A percentile compares a stretch with the other conserved stretches of the same genome.
Evolutionary conservation across 1,140 invertebrate species (phyloP).

Genomic region (Dendroctonus valens): DNA sequence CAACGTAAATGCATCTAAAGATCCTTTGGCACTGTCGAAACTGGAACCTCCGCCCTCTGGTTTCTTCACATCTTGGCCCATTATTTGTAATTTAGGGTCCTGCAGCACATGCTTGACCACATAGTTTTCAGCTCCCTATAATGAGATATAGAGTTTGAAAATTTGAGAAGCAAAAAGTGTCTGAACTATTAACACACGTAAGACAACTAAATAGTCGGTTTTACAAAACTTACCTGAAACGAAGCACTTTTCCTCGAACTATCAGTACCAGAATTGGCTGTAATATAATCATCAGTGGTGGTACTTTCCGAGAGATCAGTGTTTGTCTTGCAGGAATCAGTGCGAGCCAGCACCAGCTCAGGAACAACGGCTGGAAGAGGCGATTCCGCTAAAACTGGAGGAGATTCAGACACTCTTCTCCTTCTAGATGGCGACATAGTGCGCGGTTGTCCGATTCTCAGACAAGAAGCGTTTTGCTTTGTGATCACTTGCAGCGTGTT

Average conservation of each 20-base stretch:
- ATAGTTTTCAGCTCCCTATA: background rate
- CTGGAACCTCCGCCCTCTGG: conserved; percentile 3
- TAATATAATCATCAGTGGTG: conserved; percentile 85
- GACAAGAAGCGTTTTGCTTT: background rate
- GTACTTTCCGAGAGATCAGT: conserved; percentile 80
- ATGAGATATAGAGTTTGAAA: too few relatives aligned
- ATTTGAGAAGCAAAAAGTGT: too few relatives aligned
- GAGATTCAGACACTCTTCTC: conserved; percentile 16
- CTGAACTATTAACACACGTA: too few relatives aligned
- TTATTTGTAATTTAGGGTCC: background rate
- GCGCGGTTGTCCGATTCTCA: conserved; percentile 6
- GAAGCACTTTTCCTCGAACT: conserved; percentile 55
- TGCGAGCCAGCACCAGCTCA: conserved; percentile 55
- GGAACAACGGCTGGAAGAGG: conserved; percentile 45
- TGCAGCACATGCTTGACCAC: background rate
- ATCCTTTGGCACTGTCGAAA: conserved; percentile 37
- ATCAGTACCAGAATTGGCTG: conserved; percentile 72
- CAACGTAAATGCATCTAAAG: conserved; percentile 9
- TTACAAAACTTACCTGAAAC: conserved; percentile 43
- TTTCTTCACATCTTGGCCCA: too few relatives aligned
- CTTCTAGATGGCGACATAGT: background rate
- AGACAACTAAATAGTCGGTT: too few relatives aligned
- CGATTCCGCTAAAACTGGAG: background rate
- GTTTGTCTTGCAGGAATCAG: conserved; percentile 72
- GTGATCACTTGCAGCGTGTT: background rate